phyloP scores from a whole-genome alignment of 2,113 vertebrate species.

The Machaerirhynchus nigripectus region DNA sequence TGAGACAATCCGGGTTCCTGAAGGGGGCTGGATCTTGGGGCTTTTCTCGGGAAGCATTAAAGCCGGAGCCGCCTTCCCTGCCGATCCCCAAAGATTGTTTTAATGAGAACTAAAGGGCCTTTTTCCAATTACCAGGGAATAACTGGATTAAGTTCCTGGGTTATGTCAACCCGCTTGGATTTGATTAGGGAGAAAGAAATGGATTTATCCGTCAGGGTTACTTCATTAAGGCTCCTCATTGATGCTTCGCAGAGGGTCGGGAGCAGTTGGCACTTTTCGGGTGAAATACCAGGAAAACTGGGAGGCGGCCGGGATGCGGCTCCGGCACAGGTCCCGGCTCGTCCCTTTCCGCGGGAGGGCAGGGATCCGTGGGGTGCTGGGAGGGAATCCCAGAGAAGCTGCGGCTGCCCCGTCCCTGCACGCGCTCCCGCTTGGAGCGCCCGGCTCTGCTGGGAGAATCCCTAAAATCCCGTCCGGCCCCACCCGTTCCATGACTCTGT shows the following conservation, averaged over 20 bases:
- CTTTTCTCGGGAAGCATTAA: background rate
- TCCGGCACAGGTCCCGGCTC: background rate
- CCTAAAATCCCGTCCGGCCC: background rate
- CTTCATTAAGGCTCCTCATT: conserved; percentile 89
- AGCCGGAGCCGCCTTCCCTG: background rate
- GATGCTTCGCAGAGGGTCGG: conserved; percentile 80
- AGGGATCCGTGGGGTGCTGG: background rate
- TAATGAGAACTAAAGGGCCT: conserved; percentile 79
- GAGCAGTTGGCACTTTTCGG: conserved; percentile 71
- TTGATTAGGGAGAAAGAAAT: conserved; percentile 91
- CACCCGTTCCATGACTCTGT: rapidly evolving
- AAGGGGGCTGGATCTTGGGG: background rate
- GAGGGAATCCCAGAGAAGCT: background rate
- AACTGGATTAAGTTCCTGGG: conserved; percentile 90
- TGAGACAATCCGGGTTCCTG: background rate
- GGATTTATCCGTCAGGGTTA: conserved; percentile 95
- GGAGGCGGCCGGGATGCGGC: conserved; percentile 52
- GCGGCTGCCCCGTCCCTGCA: background rate
- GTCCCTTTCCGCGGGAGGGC: background rate
- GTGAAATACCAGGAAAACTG: conserved; percentile 68
- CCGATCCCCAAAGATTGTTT: background rate
- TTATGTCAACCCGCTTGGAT: conserved; percentile 93
- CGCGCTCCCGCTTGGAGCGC: background rate
- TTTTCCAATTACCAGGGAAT: conserved; percentile 82
- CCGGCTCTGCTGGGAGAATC: no score